Evolutionary conservation across 2,797 vertebrate species (phyloP).

Genomic region (Cheirogaleus major): DNA sequence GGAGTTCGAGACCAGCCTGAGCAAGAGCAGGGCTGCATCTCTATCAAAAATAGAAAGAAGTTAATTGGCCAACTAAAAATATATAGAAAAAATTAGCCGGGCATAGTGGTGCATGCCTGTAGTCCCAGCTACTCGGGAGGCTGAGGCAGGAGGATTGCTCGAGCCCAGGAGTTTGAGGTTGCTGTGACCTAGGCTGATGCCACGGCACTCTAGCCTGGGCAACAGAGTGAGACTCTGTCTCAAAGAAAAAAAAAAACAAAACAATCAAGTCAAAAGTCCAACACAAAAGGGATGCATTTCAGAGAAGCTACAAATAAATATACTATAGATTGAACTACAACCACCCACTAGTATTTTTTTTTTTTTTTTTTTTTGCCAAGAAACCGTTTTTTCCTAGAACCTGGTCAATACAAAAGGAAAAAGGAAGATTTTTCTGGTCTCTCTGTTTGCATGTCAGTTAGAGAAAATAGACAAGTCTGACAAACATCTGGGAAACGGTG

Average conservation of each 20-base stretch:
- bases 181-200: too few relatives aligned
- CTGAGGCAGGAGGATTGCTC: too few relatives aligned
- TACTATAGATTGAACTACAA: slow-evolving; percentile 50
- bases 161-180: too few relatives aligned
- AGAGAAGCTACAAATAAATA: slow-evolving; percentile 60
- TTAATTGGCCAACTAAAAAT: too few relatives aligned
- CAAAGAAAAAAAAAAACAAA: slow-evolving; percentile 34
- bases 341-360: slow-evolving; percentile 25
- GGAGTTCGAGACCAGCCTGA: too few relatives aligned
- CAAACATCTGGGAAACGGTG: slow-evolving; percentile 61
- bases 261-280: slow-evolving; percentile 64
- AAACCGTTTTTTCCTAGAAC: slow-evolving; percentile 51
- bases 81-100: too few relatives aligned
- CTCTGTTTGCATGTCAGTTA: neutral
- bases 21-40: too few relatives aligned
- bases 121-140: too few relatives aligned
- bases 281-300: slow-evolving; percentile 57
- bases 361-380: slow-evolving; percentile 2
- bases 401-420: slow-evolving; percentile 49
- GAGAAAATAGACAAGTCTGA: slow-evolving; percentile 57
- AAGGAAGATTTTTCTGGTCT: slow-evolving; percentile 25
- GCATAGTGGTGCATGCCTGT: too few relatives aligned
- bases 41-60: too few relatives aligned
- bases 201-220: too few relatives aligned
- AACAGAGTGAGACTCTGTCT: too few relatives aligned